Base-by-base conservation (phyloP, 2,888 invertebrate species). In the Gonocerus acuteangulatus region DNA sequence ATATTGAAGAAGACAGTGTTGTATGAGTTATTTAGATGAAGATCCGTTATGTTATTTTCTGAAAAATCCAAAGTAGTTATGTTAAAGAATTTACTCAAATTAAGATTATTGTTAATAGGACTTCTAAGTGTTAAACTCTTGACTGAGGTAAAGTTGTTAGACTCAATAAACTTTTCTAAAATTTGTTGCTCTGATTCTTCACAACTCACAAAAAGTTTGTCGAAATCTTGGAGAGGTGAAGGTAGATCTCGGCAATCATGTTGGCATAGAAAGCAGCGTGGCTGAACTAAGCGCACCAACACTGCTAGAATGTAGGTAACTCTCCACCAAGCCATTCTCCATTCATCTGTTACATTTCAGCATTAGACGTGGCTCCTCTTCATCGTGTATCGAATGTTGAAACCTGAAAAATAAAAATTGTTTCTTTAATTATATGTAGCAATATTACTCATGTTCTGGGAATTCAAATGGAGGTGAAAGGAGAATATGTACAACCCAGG, bases 1-100 rank as follows among this genome's bases (percentile, higher is more conserved):
- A 63, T 18, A 60, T 63, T 63, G 0, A 64, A 16, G 16, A 47
- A 48, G 22, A 48, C 54, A 15, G 54, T 44, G 15, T 65, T 48
- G 13, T 16, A 36, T 15, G 62, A 51, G 19, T 34, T 32, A 15
- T 44, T 48, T 27, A 34, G 16, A 32, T 64, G 57, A n/a, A 62
- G 7, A 16, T 2, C 27, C 7, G 34, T 36, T 18, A 62, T 45
- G 42, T 58, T 59, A 19, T 62, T 62, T 21, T 36, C 39, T 27
- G 62, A 62, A 32, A 62, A 34, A 21, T 60, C 39, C 6, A 62
- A 15, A 45, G 18, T 57, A 44, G 60, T 22, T 48, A 48, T 32
- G n/a, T 59, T 59, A 4, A 22, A 15, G n/a, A 59, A 48, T 44
- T 48, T 59, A 21, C 48, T 59, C 19, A 59, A 59, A 39, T 59